A percentile compares a stretch with the other conserved stretches of the same genome.
phyloP scores from a whole-genome alignment of 2,888 invertebrate species.

The Peribatodes rhomboidaria region DNA sequence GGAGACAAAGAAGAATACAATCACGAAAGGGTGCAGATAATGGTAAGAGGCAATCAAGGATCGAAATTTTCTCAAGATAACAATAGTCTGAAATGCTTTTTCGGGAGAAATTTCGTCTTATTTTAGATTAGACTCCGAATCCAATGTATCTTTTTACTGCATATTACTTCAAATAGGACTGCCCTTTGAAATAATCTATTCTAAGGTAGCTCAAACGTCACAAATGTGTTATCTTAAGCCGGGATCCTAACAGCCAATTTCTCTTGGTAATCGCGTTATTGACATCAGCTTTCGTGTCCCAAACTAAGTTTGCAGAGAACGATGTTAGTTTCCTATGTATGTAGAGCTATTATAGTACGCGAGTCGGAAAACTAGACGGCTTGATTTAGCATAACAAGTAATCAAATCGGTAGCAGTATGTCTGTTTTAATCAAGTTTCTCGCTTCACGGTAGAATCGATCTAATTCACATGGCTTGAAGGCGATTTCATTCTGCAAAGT shows the following conservation, averaged over 20 bases:
- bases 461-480: conserved; percentile 3
- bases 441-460: conserved; percentile 2
- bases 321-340: not conserved
- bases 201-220: conserved; percentile 1
- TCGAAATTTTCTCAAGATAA: conserved; percentile 18
- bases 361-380: conserved; percentile 4
- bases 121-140: conserved; percentile 15
- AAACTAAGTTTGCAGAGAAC: conserved; percentile 19
- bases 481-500: conserved; percentile 11
- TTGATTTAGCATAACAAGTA: conserved; percentile 21
- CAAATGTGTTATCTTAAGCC: conserved; percentile 2
- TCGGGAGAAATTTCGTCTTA: not conserved
- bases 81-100: conserved; percentile 13
- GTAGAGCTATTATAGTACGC: conserved; percentile 4
- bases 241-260: conserved; percentile 6
- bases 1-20: conserved; percentile 23
- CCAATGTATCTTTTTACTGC: not conserved
- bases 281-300: conserved; percentile 2
- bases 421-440: conserved; percentile 10
- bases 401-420: conserved; percentile 15
- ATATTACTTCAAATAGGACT: not conserved
- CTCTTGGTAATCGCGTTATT: conserved; percentile 10
- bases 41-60: conserved; percentile 22
- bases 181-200: conserved; percentile 4
- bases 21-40: conserved; percentile 20